Conservation (phyloP, 1,140 invertebrate species). For the Tetranychus urticae region DNA sequence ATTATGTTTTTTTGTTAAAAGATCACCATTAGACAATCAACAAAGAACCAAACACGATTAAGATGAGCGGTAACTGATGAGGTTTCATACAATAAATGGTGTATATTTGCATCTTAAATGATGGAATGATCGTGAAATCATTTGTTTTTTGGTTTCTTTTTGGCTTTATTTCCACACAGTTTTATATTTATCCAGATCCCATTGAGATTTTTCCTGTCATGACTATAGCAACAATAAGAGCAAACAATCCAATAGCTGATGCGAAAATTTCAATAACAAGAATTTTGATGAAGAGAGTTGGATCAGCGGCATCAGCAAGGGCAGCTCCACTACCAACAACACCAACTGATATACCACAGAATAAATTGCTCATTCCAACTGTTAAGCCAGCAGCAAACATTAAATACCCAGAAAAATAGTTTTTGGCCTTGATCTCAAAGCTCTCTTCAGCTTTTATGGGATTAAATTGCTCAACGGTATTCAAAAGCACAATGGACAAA, state of each 20-base stretch:
- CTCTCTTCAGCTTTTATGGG: neutral
- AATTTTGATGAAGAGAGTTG: constrained; percentile 84
- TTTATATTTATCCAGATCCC: constrained; percentile 17
- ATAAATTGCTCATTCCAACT: constrained; percentile 77
- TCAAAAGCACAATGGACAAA: constrained; percentile 81
- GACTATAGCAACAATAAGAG: constrained; percentile 90
- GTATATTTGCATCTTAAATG: too few species aligned
- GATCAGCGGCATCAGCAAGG: constrained; percentile 79
- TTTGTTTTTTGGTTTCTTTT: too few species aligned
- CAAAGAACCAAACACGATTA: too few species aligned
- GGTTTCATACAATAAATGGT: too few species aligned
- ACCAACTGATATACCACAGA: constrained; percentile 84
- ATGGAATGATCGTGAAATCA: too few species aligned
- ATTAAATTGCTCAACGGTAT: constrained; percentile 31
- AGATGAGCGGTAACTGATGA: too few species aligned
- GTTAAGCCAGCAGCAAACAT: constrained; percentile 88
- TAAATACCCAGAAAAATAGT: constrained; percentile 34
- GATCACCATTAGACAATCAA: too few species aligned
- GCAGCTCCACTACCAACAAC: constrained; percentile 87
- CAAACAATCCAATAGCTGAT: constrained; percentile 89
- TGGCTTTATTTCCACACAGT: neutral
- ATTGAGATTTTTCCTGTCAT: constrained; percentile 39
- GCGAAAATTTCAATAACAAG: constrained; percentile 96
- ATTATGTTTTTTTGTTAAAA: too few species aligned
- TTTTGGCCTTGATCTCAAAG: constrained; percentile 6